Evolutionary conservation across 2,113 vertebrate genomes (phyloP).

Genomic region (Cebidichthys violaceus): DNA sequence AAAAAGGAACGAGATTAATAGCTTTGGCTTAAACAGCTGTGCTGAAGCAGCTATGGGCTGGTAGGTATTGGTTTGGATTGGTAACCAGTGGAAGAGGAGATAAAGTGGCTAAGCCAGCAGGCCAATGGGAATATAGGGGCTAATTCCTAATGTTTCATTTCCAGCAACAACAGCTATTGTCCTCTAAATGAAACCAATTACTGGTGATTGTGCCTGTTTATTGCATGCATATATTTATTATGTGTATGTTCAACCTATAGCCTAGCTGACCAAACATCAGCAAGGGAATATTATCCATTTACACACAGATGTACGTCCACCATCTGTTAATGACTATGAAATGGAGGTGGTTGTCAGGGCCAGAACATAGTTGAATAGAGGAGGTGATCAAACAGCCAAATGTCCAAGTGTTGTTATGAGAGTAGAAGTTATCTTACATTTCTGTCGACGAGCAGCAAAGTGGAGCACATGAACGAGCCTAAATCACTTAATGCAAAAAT

Average conservation of each 20-base stretch:
- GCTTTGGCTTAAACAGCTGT: slow-evolving; percentile 47
- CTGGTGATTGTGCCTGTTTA: slow-evolving; percentile 25
- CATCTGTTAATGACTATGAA: slow-evolving; percentile 64
- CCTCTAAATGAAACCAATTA: slow-evolving; percentile 74
- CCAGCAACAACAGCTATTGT: slow-evolving; percentile 66
- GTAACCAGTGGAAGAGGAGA: slow-evolving; percentile 48
- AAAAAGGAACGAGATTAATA: slow-evolving; percentile 54
- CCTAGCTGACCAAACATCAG: slow-evolving; percentile 20
- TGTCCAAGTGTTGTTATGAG: slow-evolving; percentile 54
- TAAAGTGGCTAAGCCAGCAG: slow-evolving; percentile 49
- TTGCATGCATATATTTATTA: slow-evolving; percentile 37
- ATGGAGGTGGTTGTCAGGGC: slow-evolving; percentile 52
- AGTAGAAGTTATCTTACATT: slow-evolving; percentile 23
- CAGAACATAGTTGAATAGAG: slow-evolving; percentile 44
- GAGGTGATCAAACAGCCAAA: slow-evolving; percentile 58
- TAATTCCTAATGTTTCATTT: slow-evolving; percentile 74
- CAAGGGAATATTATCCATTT: slow-evolving; percentile 50
- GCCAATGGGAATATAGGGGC: slow-evolving; percentile 55
- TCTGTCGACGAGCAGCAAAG: slow-evolving; percentile 4
- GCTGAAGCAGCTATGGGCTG: slow-evolving; percentile 19
- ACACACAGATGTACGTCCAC: slow-evolving; percentile 36
- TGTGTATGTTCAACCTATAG: slow-evolving; percentile 23
- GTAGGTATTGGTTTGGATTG: slow-evolving; percentile 36
- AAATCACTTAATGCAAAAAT: slow-evolving; percentile 57
- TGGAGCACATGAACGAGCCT: slow-evolving; percentile 33